phyloP scores from a whole-genome alignment of 2,888 invertebrate species.

The Hartigia nigra region DNA sequence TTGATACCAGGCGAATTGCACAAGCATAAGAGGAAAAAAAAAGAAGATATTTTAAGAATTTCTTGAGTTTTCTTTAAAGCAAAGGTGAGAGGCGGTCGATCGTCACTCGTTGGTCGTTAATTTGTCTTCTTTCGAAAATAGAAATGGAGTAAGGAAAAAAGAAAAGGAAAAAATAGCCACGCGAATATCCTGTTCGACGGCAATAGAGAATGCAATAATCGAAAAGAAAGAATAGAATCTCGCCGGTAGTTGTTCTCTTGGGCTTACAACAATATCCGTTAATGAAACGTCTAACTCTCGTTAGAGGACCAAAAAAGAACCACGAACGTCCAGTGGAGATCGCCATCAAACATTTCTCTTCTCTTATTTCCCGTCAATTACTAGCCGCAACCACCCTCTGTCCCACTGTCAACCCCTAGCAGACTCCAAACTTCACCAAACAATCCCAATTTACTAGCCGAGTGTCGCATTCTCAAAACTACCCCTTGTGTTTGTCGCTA shows the following conservation, averaged over 20 bases:
- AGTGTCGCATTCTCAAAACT: background rate
- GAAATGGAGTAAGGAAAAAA: background rate
- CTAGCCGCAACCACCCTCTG: constrained; percentile 28
- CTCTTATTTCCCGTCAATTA: constrained; percentile 52
- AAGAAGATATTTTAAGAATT: background rate
- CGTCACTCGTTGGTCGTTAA: background rate
- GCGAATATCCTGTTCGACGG: background rate
- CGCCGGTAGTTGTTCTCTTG: constrained; percentile 26
- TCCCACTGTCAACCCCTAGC: background rate
- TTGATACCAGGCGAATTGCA: background rate
- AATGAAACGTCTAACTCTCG: constrained; percentile 48
- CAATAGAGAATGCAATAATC: constrained; percentile 30
- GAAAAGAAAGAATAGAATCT: constrained; percentile 19
- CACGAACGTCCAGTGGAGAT: constrained; percentile 15
- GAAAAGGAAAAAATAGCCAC: background rate
- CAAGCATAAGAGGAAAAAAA: background rate
- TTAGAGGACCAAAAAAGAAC: constrained; percentile 25
- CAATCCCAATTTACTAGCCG: background rate
- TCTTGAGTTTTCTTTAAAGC: background rate
- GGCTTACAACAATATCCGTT: constrained; percentile 44
- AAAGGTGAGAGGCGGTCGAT: background rate
- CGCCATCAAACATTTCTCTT: constrained; percentile 35
- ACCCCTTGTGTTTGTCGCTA: background rate
- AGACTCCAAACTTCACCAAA: background rate
- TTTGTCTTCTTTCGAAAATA: background rate